Evolutionary conservation across 1,140 invertebrate species (phyloP).

Genomic region (Drosophila pandora): DNA sequence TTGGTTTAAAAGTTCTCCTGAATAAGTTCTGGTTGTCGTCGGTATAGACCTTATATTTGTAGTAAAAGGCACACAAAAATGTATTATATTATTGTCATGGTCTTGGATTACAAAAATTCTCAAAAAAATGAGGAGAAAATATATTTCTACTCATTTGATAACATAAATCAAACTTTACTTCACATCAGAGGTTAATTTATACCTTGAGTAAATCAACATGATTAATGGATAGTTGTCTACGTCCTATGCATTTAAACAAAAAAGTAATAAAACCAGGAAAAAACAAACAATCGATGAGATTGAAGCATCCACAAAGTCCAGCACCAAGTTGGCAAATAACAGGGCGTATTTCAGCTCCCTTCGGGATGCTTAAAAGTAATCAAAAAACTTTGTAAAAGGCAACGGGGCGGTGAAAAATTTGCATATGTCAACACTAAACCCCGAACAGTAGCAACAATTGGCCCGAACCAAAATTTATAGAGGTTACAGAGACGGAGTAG

Average conservation of each 20-base stretch:
- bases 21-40: too few relatives aligned
- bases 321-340: conserved; percentile 44
- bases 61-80: too few relatives aligned
- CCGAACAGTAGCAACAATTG: conserved; percentile 61
- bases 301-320: conserved; percentile 37
- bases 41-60: too few relatives aligned
- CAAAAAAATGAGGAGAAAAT: too few relatives aligned
- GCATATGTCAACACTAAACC: conserved; percentile 79
- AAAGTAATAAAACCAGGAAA: conserved; percentile 51
- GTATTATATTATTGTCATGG: too few relatives aligned
- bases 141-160: too few relatives aligned
- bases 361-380: conserved; percentile 59
- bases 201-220: not conserved
- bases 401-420: conserved; percentile 68
- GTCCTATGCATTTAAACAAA: conserved; percentile 6
- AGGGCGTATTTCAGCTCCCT: conserved; percentile 6
- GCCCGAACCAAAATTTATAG: conserved; percentile 70
- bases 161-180: too few relatives aligned
- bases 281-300: conserved; percentile 54
- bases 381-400: conserved; percentile 56
- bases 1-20: too few relatives aligned
- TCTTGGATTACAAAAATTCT: too few relatives aligned
- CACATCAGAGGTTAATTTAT: not conserved
- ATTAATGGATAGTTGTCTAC: not conserved
- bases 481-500: conserved; percentile 37